Conservation (phyloP, 1,140 invertebrate genomes). For the Trypoxylus dichotomus region DNA sequence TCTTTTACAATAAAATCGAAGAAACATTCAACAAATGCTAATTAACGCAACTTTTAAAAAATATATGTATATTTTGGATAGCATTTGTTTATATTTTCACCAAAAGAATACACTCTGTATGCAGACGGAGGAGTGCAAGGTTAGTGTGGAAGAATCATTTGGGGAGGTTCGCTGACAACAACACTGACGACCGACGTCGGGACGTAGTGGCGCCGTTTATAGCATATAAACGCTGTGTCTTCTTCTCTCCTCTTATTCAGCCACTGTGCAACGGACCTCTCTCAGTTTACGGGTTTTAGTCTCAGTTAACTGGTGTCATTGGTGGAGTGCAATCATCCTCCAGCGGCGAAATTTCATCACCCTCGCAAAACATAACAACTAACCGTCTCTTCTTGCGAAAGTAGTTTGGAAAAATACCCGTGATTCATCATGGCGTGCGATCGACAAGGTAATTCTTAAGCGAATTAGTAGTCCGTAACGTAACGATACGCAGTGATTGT, state of each 20-base stretch:
- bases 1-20: too few species aligned
- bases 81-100: too few species aligned
- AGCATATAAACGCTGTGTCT: neutral
- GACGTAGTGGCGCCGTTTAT: conserved; percentile 16
- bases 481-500: neutral
- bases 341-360: neutral
- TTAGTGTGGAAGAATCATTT: neutral
- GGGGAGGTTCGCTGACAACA: conserved; percentile 12
- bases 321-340: conserved; percentile 10
- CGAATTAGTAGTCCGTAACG: conserved; percentile 8
- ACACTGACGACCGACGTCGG: conserved; percentile 15
- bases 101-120: neutral
- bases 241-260: neutral
- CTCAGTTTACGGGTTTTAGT: neutral
- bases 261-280: neutral
- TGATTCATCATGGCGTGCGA: conserved; percentile 2
- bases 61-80: too few species aligned
- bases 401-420: neutral
- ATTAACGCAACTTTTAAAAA: too few species aligned
- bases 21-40: too few species aligned
- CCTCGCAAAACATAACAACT: neutral
- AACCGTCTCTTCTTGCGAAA: neutral
- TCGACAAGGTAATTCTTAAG: neutral
- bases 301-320: conserved; percentile 18
- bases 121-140: neutral